Base-by-base conservation (phyloP, 2,888 invertebrate species). In the Macropis europaea region DNA sequence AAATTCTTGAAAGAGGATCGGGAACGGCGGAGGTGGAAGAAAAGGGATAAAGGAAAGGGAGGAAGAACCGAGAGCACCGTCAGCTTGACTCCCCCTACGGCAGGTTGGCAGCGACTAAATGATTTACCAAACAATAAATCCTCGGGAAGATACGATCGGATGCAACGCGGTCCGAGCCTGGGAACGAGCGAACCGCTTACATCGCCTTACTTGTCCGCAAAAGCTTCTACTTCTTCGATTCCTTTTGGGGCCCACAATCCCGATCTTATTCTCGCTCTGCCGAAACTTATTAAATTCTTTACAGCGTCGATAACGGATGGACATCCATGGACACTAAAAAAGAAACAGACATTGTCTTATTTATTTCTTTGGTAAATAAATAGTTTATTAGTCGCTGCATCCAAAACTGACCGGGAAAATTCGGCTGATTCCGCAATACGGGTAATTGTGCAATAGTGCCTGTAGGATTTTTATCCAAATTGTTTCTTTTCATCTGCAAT, bases 101-200 rank as follows among this genome's bases (percentile, higher is more conserved):
- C 87, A 86, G 85, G 86, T 87, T 87, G 87, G 89, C 87, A 89
- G 86, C 88, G 87, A 88, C 88, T 89, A 88, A 89, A 89, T 89
- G 89, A 89, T 89, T 89, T 89, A 89, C 87, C 89, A 89, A 88
- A 88, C 89, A 88, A 89, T 89, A 89, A 89, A 89, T 88, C 87
- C 87, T 88, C 70, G 76, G 73, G 78, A 77, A 88, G 89, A 89
- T 88, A 88, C 87, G 85, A 89, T 89, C 88, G 85, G 84, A 84
- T 85, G 84, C 83, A 76, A 79, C 82, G 82, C 82, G 83, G 78
- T 82, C 79, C 79, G 76, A 87, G 87, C 88, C 88, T 89, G 88
- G 88, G 88, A 88, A 88, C 88, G 83, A 73, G 81, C 71, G 72
- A 72, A 69, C 77, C 82, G 79, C 81, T 83, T 79, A 82, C 86